These are phyloP conservation scores for Allygus modestus DNA, from an alignment of 2,888 invertebrate genomes.

Conservation along the genomic window DNA sequence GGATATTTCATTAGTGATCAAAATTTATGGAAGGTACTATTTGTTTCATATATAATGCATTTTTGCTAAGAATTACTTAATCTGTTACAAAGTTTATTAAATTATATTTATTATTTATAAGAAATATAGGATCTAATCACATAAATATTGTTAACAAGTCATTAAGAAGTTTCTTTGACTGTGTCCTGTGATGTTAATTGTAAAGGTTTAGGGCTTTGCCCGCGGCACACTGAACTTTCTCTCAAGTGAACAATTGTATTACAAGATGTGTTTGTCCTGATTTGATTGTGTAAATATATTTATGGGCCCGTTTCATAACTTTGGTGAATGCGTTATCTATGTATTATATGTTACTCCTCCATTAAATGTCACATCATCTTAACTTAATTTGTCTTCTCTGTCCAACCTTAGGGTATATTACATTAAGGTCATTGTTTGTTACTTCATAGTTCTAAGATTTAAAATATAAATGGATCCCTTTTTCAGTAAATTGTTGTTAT, in stretches of 20 bases:
- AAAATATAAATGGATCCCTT: slow-evolving; percentile 51
- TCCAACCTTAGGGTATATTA: slow-evolving; percentile 21
- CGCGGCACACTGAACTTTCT: neutral
- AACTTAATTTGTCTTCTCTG: slow-evolving; percentile 12
- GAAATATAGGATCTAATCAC: slow-evolving; percentile 31
- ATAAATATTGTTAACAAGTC: slow-evolving; percentile 31
- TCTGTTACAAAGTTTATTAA: slow-evolving; percentile 34
- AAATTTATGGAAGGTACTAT: neutral
- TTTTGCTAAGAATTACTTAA: slow-evolving; percentile 15
- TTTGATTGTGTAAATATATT: slow-evolving; percentile 35
- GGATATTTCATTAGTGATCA: slow-evolving; percentile 5
- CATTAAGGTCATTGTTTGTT: slow-evolving; percentile 49
- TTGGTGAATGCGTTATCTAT: slow-evolving; percentile 41
- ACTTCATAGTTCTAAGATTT: slow-evolving; percentile 41
- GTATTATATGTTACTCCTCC: slow-evolving; percentile 23
- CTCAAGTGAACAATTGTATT: slow-evolving; percentile 32
- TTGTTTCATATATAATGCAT: neutral
- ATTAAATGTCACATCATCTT: slow-evolving; percentile 37
- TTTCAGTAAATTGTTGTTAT: slow-evolving; percentile 11
- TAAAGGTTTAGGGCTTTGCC: slow-evolving; percentile 3
- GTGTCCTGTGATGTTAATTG: slow-evolving; percentile 35
- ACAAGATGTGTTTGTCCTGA: slow-evolving; percentile 11
- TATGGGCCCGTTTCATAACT: slow-evolving; percentile 27
- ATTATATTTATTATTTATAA: slow-evolving; percentile 38
- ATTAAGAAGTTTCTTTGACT: slow-evolving; percentile 24